A percentile compares a stretch with the other conserved stretches of the same genome.
These are phyloP conservation scores for Melanotaenia trifasciata DNA, from an alignment of 2,797 vertebrate species.

Conservation along the genomic window DNA sequence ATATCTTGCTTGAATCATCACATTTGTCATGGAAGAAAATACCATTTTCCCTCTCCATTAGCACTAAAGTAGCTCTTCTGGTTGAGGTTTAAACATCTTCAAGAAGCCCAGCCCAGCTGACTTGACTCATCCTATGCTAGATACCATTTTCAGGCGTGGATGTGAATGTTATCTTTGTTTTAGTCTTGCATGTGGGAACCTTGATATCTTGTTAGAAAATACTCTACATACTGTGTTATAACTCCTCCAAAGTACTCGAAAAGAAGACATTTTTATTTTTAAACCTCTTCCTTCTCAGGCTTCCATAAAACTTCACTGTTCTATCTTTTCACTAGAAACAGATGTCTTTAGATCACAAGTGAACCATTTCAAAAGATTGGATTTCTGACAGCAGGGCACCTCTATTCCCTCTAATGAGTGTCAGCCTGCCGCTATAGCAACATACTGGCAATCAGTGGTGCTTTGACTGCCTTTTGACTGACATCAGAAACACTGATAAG, in stretches of 20 bases:
- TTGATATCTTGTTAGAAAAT: constrained; percentile 8
- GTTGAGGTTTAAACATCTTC: not conserved
- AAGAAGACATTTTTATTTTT: constrained; percentile 1
- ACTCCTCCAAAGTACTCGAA: constrained; percentile 22
- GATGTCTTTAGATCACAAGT: constrained; percentile 47
- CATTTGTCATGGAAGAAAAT: not conserved
- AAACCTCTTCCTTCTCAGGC: constrained; percentile 7
- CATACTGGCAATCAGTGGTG: constrained; percentile 60
- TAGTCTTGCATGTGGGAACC: not conserved
- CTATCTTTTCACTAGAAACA: constrained; percentile 52
- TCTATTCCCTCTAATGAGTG: constrained; percentile 62
- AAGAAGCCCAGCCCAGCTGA: not conserved
- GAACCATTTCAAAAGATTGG: constrained; percentile 51
- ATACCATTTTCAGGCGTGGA: not conserved
- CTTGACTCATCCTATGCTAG: not conserved
- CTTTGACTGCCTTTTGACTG: constrained; percentile 54
- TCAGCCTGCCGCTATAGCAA: constrained; percentile 57
- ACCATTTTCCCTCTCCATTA: not conserved
- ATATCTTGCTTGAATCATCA: not conserved
- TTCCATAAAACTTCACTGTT: constrained; percentile 22
- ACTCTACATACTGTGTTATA: constrained; percentile 9
- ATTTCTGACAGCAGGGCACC: constrained; percentile 53
- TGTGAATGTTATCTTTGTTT: not conserved
- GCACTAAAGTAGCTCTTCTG: not conserved
- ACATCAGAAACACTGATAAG: constrained; percentile 66